These are phyloP conservation scores for Hartigia nigra DNA, from an alignment of 2,888 invertebrate species.

Conservation along the genomic window DNA sequence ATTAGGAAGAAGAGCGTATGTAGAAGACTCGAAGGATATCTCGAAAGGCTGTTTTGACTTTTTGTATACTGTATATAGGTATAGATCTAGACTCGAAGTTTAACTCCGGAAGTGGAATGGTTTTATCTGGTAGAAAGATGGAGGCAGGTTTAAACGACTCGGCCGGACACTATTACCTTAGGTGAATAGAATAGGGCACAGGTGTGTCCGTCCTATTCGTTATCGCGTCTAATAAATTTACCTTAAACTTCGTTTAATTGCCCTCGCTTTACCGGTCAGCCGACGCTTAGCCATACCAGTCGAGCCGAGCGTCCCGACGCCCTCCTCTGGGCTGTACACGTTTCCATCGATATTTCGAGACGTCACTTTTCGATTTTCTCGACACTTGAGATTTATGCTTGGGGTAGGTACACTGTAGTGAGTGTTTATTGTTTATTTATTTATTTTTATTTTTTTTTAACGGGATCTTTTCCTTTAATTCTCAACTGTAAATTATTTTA, in stretches of 20 bases:
- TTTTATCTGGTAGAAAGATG: conserved; percentile 12
- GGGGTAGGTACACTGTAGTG: neutral
- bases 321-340: neutral
- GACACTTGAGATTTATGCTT: neutral
- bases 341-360: neutral
- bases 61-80: neutral
- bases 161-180: neutral
- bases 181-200: conserved; percentile 37
- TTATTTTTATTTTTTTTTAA: no score
- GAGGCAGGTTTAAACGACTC: neutral
- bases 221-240: conserved; percentile 59
- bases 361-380: neutral
- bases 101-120: conserved; percentile 22
- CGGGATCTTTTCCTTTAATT: neutral
- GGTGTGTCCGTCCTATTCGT: conserved; percentile 54
- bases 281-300: neutral
- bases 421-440: no score
- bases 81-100: neutral
- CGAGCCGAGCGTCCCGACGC: conserved; percentile 8
- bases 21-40: neutral
- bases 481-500: neutral
- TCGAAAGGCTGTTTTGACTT: neutral
- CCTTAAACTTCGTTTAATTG: conserved; percentile 24
- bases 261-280: conserved; percentile 17
- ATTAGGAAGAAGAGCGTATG: neutral